Base-by-base conservation (phyloP, 2,888 invertebrate genomes). In the Mayetiola destructor region DNA sequence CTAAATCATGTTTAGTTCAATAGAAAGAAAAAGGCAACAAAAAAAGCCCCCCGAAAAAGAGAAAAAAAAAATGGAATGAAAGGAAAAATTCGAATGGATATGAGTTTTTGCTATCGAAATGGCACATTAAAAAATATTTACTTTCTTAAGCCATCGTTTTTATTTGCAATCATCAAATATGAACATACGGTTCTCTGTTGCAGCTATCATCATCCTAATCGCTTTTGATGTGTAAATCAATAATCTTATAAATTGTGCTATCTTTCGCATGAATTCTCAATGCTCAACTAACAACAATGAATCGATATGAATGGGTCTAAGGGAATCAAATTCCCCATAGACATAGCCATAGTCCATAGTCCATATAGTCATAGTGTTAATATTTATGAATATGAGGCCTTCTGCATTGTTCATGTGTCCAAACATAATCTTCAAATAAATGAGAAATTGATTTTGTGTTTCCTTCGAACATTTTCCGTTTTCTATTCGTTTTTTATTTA, bases 351-450 rank as follows among this genome's bases (percentile, higher is more conserved):
- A 48, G 48, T 48, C 48, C n/a, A n/a, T n/a, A n/a, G n/a, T n/a
- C n/a, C n/a, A n/a, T n/a, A n/a, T n/a, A n/a, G n/a, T n/a, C n/a
- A n/a, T n/a, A n/a, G n/a, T n/a, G n/a, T n/a, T n/a, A n/a, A 48
- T 48, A 48, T 48, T 48, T 16, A 32, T n/a, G n/a, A n/a, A n/a
- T 32, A 48, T 27, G 48, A 48, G 27, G 23, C 53, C 18, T 29
- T 29, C 16, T 30, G 53, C 30, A 53, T 53, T 53, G 53, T 30
- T 53, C 53, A 52, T 30, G 30, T 53, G 53, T 53, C 53, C 30
- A 53, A 53, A 29, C 55, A 36, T 55, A 55, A 55, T 55, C 55
- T 20, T n/a, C 23, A 23, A 23, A 55, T 55, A 37, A 37, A 55
- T 55, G 55, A 23, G 55, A 55, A 55, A 55, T 36, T 30, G 53